Percentiles rank a stretch among this genome's conserved stretches.
phyloP scores from a whole-genome alignment of 2,797 vertebrate genomes.

The Loris lydekkerianus region DNA sequence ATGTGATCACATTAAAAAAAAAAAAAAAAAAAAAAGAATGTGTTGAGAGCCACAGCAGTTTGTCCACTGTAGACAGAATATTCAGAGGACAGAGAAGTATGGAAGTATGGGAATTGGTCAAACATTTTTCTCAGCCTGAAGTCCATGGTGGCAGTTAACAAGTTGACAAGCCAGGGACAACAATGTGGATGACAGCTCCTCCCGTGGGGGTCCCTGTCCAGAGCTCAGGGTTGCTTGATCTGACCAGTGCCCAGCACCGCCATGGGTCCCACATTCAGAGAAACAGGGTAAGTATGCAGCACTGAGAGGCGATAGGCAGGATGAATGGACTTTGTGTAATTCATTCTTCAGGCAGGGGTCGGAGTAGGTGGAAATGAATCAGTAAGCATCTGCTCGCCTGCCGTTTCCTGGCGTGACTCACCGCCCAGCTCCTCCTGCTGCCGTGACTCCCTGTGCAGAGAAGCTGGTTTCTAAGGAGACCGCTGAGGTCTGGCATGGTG shows the following conservation, averaged over 20 bases:
- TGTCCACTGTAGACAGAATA: background rate
- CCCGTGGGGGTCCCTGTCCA: background rate
- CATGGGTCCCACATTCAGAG: background rate
- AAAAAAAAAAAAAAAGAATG: background rate
- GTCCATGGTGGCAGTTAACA: background rate
- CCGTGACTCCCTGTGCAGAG: background rate
- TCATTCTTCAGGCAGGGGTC: background rate
- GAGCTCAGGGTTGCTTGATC: background rate
- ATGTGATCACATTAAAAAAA: background rate
- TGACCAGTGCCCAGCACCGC: background rate
- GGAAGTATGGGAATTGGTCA: background rate
- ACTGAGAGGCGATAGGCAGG: rapidly evolving
- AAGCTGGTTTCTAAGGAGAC: slow-evolving; percentile 65
- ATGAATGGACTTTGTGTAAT: background rate
- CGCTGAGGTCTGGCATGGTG: background rate
- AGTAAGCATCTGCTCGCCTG: background rate
- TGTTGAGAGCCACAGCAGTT: background rate
- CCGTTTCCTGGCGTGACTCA: background rate
- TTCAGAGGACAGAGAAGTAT: background rate
- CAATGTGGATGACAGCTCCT: background rate
- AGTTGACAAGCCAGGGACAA: background rate
- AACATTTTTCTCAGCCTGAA: background rate
- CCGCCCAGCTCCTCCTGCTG: background rate
- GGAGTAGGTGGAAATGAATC: slow-evolving; percentile 39
- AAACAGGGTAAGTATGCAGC: background rate